These are phyloP conservation scores for Psylliodes chrysocephalus DNA, from an alignment of 2,888 invertebrate genomes.

Conservation along the genomic window DNA sequence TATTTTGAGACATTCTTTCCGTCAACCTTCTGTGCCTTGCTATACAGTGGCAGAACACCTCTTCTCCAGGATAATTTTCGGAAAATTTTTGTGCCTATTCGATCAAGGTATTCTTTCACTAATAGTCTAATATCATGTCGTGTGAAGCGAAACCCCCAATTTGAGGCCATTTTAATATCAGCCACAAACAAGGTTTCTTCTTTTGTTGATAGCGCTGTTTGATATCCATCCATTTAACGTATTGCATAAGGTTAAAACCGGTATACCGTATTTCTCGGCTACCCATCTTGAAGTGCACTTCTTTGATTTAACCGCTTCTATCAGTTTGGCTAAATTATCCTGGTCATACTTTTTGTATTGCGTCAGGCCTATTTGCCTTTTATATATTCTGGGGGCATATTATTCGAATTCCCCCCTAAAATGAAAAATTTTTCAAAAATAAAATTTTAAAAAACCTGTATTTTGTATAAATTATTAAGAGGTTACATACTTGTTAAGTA, in stretches of 20 bases:
- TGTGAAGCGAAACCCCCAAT: constrained; percentile 12
- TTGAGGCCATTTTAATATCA: constrained; percentile 7
- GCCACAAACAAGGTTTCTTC: constrained; percentile 2
- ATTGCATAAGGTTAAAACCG: constrained; percentile 3
- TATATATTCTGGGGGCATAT: constrained; percentile 4
- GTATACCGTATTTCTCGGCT: background rate
- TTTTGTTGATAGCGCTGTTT: constrained; percentile 10
- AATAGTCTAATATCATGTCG: constrained; percentile 14
- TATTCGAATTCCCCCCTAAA: constrained; percentile 3
- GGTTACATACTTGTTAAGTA: background rate
- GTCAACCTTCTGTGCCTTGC: background rate
- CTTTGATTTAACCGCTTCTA: constrained; percentile 11
- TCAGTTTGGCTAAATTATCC: background rate
- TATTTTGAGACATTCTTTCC: constrained; percentile 4
- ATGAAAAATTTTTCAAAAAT: background rate
- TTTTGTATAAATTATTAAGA: background rate
- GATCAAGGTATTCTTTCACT: constrained; percentile 9
- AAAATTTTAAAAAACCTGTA: background rate
- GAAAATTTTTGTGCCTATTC: constrained; percentile 12
- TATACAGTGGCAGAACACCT: background rate
- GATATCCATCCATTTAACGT: background rate
- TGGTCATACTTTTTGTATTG: constrained; percentile 2
- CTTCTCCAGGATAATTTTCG: constrained; percentile 9
- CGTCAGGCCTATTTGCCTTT: background rate
- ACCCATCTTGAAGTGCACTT: constrained; percentile 1